Conservation (phyloP, 2,888 invertebrate genomes). For the Drosophila pseudotalamancana region DNA sequence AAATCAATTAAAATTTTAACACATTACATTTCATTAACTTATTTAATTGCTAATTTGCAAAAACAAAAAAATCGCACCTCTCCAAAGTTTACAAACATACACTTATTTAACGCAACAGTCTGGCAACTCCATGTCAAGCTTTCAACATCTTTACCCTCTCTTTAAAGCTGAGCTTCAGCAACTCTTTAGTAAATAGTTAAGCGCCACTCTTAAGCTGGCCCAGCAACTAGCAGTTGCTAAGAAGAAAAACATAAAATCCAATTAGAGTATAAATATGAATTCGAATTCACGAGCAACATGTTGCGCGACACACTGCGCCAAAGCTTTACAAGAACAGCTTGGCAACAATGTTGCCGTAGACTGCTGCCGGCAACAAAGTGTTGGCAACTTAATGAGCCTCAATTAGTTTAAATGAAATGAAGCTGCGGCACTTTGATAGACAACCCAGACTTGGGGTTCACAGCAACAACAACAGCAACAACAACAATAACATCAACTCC, state of each 20-base stretch:
- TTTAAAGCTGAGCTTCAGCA: slow-evolving; percentile 25
- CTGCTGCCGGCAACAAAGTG: slow-evolving; percentile 12
- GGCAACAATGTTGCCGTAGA: slow-evolving; percentile 46
- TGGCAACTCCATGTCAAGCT: slow-evolving; percentile 56
- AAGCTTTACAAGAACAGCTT: too few relatives aligned
- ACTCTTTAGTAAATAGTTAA: slow-evolving; percentile 27
- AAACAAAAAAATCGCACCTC: slow-evolving; percentile 15
- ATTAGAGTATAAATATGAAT: slow-evolving; percentile 34
- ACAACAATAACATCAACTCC: slow-evolving; percentile 18
- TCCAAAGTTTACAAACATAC: slow-evolving; percentile 3
- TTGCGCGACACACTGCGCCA: slow-evolving; percentile 11
- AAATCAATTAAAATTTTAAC: slow-evolving; percentile 29
- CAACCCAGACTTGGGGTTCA: slow-evolving; percentile 15
- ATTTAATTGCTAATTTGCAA: slow-evolving; percentile 26
- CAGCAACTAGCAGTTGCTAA: slow-evolving; percentile 18
- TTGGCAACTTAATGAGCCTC: slow-evolving; percentile 48
- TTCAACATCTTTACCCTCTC: slow-evolving; percentile 5
- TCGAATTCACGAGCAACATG: slow-evolving; percentile 12
- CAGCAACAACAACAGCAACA: neutral
- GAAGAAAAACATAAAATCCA: slow-evolving; percentile 13
- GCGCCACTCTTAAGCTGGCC: slow-evolving; percentile 14
- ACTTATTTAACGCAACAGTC: neutral
- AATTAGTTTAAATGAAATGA: slow-evolving; percentile 69
- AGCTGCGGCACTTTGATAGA: slow-evolving; percentile 51
- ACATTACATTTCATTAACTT: slow-evolving; percentile 22